Conservation (phyloP, 23 tunicate genomes). For the Clavelina lepadiformis region DNA sequence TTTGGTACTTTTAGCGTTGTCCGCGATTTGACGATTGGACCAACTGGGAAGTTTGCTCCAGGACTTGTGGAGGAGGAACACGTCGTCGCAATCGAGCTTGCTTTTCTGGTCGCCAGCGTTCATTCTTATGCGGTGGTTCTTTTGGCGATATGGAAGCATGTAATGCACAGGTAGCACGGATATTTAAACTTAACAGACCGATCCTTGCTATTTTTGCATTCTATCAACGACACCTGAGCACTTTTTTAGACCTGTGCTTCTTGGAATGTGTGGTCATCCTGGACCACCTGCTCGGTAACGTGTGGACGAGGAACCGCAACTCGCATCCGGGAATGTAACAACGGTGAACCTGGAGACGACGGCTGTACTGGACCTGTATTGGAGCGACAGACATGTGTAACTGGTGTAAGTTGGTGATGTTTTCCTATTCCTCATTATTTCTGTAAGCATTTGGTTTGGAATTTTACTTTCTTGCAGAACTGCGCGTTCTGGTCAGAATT, state of each 20-base stretch:
- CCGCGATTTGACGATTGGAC: conserved; percentile 37
- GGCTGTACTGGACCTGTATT: conserved; percentile 46
- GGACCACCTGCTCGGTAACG: conserved; percentile 22
- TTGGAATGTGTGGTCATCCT: conserved; percentile 6
- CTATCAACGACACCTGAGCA: too few species aligned
- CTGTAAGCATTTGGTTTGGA: too few species aligned
- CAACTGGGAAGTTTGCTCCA: conserved; percentile 49
- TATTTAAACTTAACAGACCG: too few species aligned
- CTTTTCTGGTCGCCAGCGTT: conserved; percentile 19
- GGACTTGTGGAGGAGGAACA: conserved; percentile 75
- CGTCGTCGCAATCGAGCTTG: conserved; percentile 47
- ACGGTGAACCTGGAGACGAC: conserved; percentile 33
- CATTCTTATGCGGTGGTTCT: conserved; percentile 20
- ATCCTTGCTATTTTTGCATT: too few species aligned
- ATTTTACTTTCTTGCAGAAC: conserved; percentile 15
- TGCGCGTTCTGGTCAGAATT: conserved; percentile 72
- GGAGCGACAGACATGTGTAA: conserved; percentile 33
- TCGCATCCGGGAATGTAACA: conserved; percentile 46
- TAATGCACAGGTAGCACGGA: conserved; percentile 14
- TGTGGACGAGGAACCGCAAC: conserved; percentile 56
- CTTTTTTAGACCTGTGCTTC: too few species aligned
- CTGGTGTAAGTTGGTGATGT: too few species aligned
- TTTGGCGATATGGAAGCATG: conserved; percentile 8
- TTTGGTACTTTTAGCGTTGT: conserved; percentile 35
- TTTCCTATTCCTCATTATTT: background rate